These are phyloP conservation scores for Caenorhabditis briggsae DNA, from an alignment of 1,140 invertebrate genomes.

Conservation along the genomic window DNA sequence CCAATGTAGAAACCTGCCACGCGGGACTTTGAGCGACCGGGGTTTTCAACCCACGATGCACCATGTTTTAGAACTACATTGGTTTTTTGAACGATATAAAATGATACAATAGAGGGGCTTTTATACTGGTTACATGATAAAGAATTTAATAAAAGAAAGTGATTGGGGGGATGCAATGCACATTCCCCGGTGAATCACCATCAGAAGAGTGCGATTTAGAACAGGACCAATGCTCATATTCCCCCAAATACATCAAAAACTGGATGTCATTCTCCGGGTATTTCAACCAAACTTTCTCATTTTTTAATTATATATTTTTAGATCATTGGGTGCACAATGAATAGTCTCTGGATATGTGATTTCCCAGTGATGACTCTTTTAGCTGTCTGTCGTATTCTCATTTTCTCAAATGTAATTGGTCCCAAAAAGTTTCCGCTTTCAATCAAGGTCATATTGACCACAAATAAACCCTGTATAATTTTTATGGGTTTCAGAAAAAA, in stretches of 20 bases:
- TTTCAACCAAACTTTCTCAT: background rate
- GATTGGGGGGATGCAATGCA: too few relatives aligned
- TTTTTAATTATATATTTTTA: background rate
- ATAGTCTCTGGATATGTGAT: conserved; percentile 10
- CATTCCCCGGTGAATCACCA: too few relatives aligned
- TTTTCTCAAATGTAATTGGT: conserved; percentile 19
- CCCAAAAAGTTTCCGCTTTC: background rate
- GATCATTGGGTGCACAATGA: conserved; percentile 18
- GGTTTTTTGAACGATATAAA: too few relatives aligned
- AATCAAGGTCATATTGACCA: background rate
- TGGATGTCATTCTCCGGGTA: background rate
- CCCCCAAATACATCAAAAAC: background rate
- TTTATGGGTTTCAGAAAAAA: background rate
- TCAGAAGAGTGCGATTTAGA: too few relatives aligned
- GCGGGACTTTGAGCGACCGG: too few relatives aligned
- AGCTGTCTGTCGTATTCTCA: background rate
- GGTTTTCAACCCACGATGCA: too few relatives aligned
- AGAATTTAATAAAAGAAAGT: too few relatives aligned
- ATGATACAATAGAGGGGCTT: too few relatives aligned
- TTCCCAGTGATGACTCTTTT: conserved; percentile 28
- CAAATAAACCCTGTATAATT: too few relatives aligned
- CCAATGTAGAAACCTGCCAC: too few relatives aligned
- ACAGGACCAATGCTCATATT: conserved; percentile 16
- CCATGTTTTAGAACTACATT: too few relatives aligned
- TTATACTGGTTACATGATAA: too few relatives aligned